Percentiles rank a stretch among this genome's conserved stretches.
phyloP scores from a whole-genome alignment of 30 jellyfish, hydroid and myxozoan genomes.

The Rhopilema esculentum region DNA sequence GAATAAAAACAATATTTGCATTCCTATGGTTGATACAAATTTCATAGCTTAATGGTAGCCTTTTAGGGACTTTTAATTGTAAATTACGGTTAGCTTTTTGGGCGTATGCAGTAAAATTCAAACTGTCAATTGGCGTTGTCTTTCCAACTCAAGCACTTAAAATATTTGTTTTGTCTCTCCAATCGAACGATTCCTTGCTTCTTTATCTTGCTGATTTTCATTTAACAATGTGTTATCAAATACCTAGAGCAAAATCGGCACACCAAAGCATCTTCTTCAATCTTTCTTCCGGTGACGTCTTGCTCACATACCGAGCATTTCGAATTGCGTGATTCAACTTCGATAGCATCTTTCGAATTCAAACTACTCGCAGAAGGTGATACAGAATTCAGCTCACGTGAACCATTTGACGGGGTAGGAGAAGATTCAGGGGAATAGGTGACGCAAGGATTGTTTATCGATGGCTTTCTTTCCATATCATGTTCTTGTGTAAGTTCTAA shows the following conservation, averaged over 20 bases:
- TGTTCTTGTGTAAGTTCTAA: constrained; percentile 49
- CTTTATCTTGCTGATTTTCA: too few relatives aligned
- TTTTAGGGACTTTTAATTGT: too few relatives aligned
- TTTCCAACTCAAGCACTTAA: too few relatives aligned
- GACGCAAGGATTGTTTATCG: not conserved
- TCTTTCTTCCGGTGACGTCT: constrained; percentile 18
- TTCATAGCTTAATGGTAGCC: too few relatives aligned
- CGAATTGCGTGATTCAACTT: not conserved
- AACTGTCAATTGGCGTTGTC: too few relatives aligned
- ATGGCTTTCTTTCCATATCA: constrained; percentile 14
- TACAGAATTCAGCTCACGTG: constrained; percentile 36
- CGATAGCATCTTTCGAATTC: constrained; percentile 5
- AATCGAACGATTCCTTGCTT: too few relatives aligned
- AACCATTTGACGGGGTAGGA: constrained; percentile 24
- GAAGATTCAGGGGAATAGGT: constrained; percentile 14
- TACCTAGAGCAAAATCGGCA: constrained; percentile 70
- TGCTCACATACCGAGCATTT: constrained; percentile 36
- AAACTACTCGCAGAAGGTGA: constrained; percentile 32
- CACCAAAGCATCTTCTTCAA: constrained; percentile 7
- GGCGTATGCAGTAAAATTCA: too few relatives aligned
- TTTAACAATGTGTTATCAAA: not conserved
- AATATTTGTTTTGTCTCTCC: too few relatives aligned
- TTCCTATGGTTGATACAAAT: too few relatives aligned
- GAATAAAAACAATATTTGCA: too few relatives aligned
- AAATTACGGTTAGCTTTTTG: too few relatives aligned